Conservation (phyloP, 2,113 vertebrate genomes). For the Rana temporaria region DNA sequence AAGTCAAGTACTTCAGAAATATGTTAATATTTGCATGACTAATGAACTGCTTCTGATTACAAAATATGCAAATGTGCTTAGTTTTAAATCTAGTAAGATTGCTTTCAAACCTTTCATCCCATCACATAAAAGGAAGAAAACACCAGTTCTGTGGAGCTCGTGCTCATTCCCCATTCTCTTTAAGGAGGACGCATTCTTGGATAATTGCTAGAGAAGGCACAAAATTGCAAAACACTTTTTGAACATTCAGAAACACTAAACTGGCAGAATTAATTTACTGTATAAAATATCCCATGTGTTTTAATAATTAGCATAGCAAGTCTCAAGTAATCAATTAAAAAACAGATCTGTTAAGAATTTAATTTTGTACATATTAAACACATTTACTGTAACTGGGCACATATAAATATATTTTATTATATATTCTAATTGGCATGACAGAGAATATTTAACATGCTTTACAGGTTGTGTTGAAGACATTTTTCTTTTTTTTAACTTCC, state of each 20-base stretch:
- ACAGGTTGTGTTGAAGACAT: neutral
- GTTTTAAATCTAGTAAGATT: conserved; percentile 31
- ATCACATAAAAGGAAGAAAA: conserved; percentile 39
- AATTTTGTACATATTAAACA: conserved; percentile 35
- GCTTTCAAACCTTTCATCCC: conserved; percentile 42
- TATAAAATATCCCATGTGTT: conserved; percentile 41
- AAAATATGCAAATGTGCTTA: conserved; percentile 42
- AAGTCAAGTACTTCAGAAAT: conserved; percentile 20
- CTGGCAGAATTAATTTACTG: conserved; percentile 37
- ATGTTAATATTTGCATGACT: conserved; percentile 44
- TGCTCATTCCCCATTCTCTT: conserved; percentile 50
- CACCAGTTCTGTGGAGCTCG: neutral
- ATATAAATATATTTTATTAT: conserved; percentile 20
- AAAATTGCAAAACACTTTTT: conserved; percentile 29
- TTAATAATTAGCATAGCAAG: conserved; percentile 10
- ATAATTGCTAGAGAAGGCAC: conserved; percentile 40
- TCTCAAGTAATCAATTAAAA: conserved; percentile 41
- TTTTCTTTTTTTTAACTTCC: no score
- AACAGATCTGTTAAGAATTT: conserved; percentile 34
- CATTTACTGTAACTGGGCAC: neutral
- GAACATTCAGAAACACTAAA: conserved; percentile 29
- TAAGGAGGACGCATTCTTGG: conserved; percentile 10
- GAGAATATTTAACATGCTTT: neutral
- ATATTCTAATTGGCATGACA: neutral
- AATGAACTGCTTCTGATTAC: conserved; percentile 38